Conservation (phyloP, 2,888 invertebrate species). For the Caenorhabditis imperialis region DNA sequence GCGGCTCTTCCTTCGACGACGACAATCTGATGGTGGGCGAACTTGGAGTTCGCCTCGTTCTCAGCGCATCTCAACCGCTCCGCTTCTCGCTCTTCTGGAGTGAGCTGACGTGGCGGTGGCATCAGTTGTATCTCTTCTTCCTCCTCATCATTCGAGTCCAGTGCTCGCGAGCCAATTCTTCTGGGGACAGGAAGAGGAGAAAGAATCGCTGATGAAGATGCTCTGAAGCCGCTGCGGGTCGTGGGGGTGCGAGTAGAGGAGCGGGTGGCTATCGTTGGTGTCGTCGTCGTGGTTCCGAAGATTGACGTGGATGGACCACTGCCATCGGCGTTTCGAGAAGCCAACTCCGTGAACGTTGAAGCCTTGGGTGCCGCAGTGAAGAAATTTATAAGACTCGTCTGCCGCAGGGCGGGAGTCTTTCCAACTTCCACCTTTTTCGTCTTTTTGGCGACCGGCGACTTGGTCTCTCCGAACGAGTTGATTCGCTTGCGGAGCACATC, state of each 20-base stretch:
- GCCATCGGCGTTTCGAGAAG: neutral
- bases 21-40: slow-evolving; percentile 58
- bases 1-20: slow-evolving; percentile 58
- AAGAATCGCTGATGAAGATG: slow-evolving; percentile 12
- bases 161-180: neutral
- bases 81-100: slow-evolving; percentile 2
- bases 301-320: neutral
- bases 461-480: neutral
- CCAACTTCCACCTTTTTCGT: neutral
- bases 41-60: slow-evolving; percentile 48
- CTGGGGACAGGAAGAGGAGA: slow-evolving; percentile 13
- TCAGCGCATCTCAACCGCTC: slow-evolving; percentile 28
- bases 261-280: neutral
- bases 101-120: neutral
- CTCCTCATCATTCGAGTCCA: slow-evolving; percentile 23
- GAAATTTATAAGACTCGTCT: slow-evolving; percentile 23
- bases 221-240: slow-evolving; percentile 1
- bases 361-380: slow-evolving; percentile 2
- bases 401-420: neutral
- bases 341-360: slow-evolving; percentile 14
- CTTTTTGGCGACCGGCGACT: too few species aligned
- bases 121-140: slow-evolving; percentile 26
- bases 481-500: neutral
- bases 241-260: neutral
- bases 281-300: neutral